Base-by-base conservation (phyloP, 2,888 invertebrate genomes). In the Cheilosia soror region DNA sequence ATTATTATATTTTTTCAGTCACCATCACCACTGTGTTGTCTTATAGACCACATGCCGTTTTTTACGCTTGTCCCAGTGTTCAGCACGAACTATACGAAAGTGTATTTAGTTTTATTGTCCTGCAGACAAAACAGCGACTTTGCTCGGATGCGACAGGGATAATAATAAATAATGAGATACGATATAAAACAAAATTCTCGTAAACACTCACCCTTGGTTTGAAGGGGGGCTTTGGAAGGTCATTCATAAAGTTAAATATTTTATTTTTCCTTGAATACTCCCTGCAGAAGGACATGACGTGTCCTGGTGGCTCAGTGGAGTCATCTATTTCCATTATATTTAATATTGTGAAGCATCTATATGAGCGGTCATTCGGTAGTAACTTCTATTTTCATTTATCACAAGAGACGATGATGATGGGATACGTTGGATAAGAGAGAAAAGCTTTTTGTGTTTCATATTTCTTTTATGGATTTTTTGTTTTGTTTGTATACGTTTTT, bases 211-310 rank as follows among this genome's bases (percentile, higher is more conserved):
- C 77, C 76, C 81, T 75, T 29, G 63, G 53, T 5, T 29, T 13
- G 31, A 5, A n/a, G 33, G 47, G 4, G 13, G 2, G 42, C 27
- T 20, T 27, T 31, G 33, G 49, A 29, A 68, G 79, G 71, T 85
- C 80, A 85, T 85, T 85, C 85, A 85, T 85, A 85, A 84, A 85
- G 85, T 77, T 81, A 81, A 76, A 77, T 85, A 77, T 81, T 81
- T 85, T 25, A 25, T 55, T 44, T 49, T 57, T 44, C 49, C 53
- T 25, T 33, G 13, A 37, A 15, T 47, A 11, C 4, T 29, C 5
- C 27, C 25, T 31, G 9, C 13, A 13, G 65, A 40, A 62, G 77
- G 72, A 73, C 63, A 55, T 20, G 49, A 25, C 7, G 31, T 81
- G 69, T 76, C 82, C 53, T 60, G 44, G 40, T 66, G 71, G 29